Base-by-base conservation (phyloP, 2,113 vertebrate genomes). In the Amblyopsis rosae region DNA sequence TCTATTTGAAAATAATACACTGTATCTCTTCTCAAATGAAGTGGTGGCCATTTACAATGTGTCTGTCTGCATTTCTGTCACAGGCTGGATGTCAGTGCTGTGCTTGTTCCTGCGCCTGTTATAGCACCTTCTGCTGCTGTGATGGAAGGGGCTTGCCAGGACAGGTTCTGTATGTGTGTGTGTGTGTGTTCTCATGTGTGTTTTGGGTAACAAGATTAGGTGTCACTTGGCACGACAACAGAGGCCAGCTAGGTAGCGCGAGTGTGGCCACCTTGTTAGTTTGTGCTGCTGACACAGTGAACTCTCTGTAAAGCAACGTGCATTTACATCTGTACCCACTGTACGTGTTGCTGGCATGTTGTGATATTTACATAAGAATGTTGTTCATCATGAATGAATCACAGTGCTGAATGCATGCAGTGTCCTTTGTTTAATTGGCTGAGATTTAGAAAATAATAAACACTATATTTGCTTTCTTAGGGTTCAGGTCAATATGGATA, bases 141-240 rank as follows among this genome's bases (percentile, higher is more conserved):
- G 74, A 73, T 72, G 64, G 61, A 63, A 55, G 55, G 69, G 62
- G 73, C 74, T 53, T 77, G 70, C 75, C 67, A 84, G 71, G 74
- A 76, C 60, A 80, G 65, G 65, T 62, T 80, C 46, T 74, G 69
- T 82, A 84, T 85, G 82, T 68, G 75, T 17, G 46, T 62, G 62
- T 50, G 56, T 55, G 69, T 76, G 66, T 19, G 19, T 19, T 19
- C 19, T 19, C 19, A 64, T 64, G 61, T 64, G 50, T 50, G 58
- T 67, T 57, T 63, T 74, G 55, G 62, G 74, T 67, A 32, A 57
- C 65, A 72, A 62, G 16, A 62, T 80, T 71, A 84, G 35, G 62
- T 75, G 76, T 86, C 74, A 67, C 60, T 80, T 81, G 78, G 0
- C 50, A 55, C 19, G 61, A 76, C 60, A 9, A 62, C 13, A 55